Evolutionary conservation across 1,140 invertebrate genomes (phyloP).

Genomic region (Probaryconus sp.): DNA sequence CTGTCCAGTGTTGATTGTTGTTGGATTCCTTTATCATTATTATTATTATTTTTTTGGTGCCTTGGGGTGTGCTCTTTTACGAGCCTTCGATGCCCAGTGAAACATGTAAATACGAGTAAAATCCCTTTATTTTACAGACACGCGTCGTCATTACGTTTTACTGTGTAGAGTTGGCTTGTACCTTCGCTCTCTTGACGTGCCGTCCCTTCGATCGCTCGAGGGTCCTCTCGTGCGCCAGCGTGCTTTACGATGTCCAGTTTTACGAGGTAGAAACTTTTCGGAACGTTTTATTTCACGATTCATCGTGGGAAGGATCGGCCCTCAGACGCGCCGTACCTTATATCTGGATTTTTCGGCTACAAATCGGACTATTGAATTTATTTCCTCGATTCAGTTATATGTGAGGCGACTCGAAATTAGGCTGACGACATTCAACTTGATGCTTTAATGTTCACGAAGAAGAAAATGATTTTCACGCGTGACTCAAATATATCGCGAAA

Average conservation of each 20-base stretch:
- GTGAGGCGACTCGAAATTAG: slow-evolving; percentile 38
- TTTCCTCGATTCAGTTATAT: slow-evolving; percentile 34
- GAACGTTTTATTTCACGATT: slow-evolving; percentile 64
- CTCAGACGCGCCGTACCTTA: slow-evolving; percentile 20
- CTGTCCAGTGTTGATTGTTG: slow-evolving; percentile 68
- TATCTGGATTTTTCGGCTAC: slow-evolving; percentile 44
- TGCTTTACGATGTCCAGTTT: slow-evolving; percentile 65
- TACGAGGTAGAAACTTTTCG: slow-evolving; percentile 66
- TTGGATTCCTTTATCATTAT: too few relatives aligned
- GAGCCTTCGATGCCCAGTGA: slow-evolving; percentile 62
- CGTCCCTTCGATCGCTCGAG: slow-evolving; percentile 12
- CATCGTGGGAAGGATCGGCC: slow-evolving; percentile 43
- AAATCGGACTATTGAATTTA: slow-evolving; percentile 55
- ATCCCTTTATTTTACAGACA: slow-evolving; percentile 52
- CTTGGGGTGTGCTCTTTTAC: slow-evolving; percentile 56
- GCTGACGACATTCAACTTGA: slow-evolving; percentile 35
- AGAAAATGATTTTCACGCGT: slow-evolving; percentile 39
- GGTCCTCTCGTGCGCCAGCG: slow-evolving; percentile 7
- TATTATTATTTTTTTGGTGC: slow-evolving; percentile 29
- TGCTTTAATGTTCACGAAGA: slow-evolving; percentile 30
- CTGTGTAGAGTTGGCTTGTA: slow-evolving; percentile 38
- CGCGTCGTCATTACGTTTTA: slow-evolving; percentile 64
- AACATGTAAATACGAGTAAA: slow-evolving; percentile 69
- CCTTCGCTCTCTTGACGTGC: slow-evolving; percentile 32
- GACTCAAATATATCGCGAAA: slow-evolving; percentile 39